These are phyloP conservation scores for Anguilla obscura DNA, from an alignment of 2,797 vertebrate genomes.

Conservation along the genomic window DNA sequence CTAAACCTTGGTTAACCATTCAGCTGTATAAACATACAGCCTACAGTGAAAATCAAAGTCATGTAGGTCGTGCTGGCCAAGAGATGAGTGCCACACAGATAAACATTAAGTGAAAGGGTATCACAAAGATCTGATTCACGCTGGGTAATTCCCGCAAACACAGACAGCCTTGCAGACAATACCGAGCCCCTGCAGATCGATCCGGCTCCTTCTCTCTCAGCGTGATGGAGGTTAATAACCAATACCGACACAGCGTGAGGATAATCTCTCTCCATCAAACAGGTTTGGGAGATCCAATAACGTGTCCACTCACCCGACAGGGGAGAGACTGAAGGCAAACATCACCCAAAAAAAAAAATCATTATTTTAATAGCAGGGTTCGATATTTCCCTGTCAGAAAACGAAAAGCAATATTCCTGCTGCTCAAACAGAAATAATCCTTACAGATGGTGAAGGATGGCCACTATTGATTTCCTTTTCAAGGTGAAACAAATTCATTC, in stretches of 20 bases:
- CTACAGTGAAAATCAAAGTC: not conserved
- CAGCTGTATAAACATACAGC: not conserved
- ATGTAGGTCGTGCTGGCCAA: not conserved
- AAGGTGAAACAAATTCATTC: conserved; percentile 3
- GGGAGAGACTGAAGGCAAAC: conserved; percentile 26
- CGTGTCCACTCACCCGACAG: not conserved
- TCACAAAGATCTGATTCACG: not conserved
- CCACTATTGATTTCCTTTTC: conserved; percentile 27
- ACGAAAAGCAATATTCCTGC: conserved; percentile 11
- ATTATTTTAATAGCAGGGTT: conserved; percentile 33
- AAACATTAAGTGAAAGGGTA: not conserved
- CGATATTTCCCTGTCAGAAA: conserved; percentile 29
- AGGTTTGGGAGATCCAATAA: not conserved
- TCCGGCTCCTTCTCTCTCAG: conserved; percentile 4
- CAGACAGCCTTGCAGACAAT: not conserved
- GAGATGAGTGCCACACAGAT: not conserved
- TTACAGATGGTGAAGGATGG: conserved; percentile 1
- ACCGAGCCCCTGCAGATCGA: not conserved
- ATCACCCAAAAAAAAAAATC: conserved; percentile 19
- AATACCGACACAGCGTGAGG: conserved; percentile 23
- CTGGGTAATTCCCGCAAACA: conserved; percentile 3
- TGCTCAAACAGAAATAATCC: conserved; percentile 9
- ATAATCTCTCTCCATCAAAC: conserved; percentile 27
- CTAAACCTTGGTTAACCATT: not conserved
- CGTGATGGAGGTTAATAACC: not conserved